phyloP scores from a whole-genome alignment of 2,888 invertebrate genomes.

The Platycnemis pennipes region DNA sequence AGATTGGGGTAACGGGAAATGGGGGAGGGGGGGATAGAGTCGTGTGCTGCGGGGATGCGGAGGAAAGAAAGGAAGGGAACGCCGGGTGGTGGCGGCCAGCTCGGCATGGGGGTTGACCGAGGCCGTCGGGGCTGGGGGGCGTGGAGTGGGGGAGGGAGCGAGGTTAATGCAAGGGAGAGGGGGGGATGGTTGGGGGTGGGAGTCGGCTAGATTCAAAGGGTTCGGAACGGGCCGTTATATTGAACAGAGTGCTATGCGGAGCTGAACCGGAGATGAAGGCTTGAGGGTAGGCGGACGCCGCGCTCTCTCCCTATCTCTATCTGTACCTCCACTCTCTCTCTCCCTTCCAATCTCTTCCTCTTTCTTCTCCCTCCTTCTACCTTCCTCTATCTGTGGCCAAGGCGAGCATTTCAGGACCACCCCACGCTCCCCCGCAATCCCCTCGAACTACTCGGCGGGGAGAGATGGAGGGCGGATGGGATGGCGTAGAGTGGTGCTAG shows the following conservation, averaged over 20 bases:
- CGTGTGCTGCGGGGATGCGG: neutral
- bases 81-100: neutral
- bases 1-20: neutral
- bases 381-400: neutral
- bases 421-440: neutral
- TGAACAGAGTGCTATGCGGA: slow-evolving; percentile 63
- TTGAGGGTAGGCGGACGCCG: slow-evolving; percentile 56
- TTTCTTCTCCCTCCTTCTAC: neutral
- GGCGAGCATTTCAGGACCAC: slow-evolving; percentile 48
- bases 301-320: too few species aligned
- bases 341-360: neutral
- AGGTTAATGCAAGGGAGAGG: neutral
- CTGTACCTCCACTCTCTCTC: neutral
- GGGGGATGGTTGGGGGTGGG: neutral
- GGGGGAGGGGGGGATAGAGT: neutral
- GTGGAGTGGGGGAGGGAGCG: neutral
- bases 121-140: neutral
- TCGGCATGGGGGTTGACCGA: slow-evolving; percentile 1
- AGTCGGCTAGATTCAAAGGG: slow-evolving; percentile 60
- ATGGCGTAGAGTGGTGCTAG: neutral
- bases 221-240: slow-evolving; percentile 64
- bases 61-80: neutral
- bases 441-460: slow-evolving; percentile 21
- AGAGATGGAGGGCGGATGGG: neutral
- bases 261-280: slow-evolving; percentile 67